Base-by-base conservation (phyloP, 2,113 vertebrate species). In the Paraplagusia blochii region DNA sequence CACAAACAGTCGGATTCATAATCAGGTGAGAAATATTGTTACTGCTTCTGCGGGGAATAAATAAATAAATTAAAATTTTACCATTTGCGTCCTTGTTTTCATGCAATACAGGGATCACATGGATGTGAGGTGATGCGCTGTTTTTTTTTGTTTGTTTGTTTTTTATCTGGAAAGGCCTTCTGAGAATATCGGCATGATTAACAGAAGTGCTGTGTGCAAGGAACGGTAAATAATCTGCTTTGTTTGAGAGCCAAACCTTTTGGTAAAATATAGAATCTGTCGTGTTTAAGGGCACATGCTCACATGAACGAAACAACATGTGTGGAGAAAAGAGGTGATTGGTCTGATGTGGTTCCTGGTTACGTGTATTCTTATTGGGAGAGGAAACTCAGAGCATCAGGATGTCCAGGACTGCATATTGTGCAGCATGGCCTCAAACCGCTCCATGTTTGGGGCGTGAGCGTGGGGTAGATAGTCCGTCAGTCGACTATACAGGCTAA, bases 401-500 rank as follows among this genome's bases (percentile, higher is more conserved):
- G 95, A 94, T 17, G 93, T 93, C 90, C 95, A 92, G 1, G 92
- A 92, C 87, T 98, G 95, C 90, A 99, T 95, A 89, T 92, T 96
- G 72, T 88, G 91, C 80, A 99, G 94, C 97, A 98, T 98, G 63
- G 93, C 92, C 1, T 98, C 96, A 0, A 99, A 99, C 39, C 91
- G 93, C 87, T 96, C 94, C 4, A 88, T 87, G 70, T 91, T 93
- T 0, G 95, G 96, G 0, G 96, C 93, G 0, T 94, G 87, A 0
- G 94, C 93, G 0, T 95, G 94, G 79, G 91, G 89, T 79, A 99
- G 95, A 58, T 88, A 71, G 76, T 95, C 96, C 55, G 91, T 94
- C 83, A 99, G 92, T 18, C 97, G 84, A 81, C 96, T 98, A 89
- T 98, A 99, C 53, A 99, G 87, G 64, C 97, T 99, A 84, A 99